These are phyloP conservation scores for Achroia grisella DNA, from an alignment of 1,140 invertebrate genomes.

Conservation along the genomic window DNA sequence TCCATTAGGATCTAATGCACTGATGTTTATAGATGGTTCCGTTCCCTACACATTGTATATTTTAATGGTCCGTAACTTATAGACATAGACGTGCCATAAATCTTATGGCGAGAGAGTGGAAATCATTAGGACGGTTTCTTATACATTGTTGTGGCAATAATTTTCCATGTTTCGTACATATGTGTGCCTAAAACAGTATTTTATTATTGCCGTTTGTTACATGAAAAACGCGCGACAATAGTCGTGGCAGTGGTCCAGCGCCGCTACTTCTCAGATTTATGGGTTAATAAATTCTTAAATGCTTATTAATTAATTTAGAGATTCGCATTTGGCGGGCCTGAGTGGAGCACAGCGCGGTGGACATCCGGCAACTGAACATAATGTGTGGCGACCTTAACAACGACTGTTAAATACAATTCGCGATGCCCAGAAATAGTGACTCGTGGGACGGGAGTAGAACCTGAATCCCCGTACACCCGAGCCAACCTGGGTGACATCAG, in stretches of 20 bases:
- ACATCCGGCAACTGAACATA: constrained; percentile 24
- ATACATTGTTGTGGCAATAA: too few relatives aligned
- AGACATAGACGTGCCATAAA: too few relatives aligned
- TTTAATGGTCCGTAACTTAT: too few relatives aligned
- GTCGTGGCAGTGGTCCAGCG: constrained; percentile 31
- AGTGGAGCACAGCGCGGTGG: constrained; percentile 9
- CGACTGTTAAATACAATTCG: constrained; percentile 48
- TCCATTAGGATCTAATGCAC: too few relatives aligned
- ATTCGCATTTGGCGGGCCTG: constrained; percentile 18
- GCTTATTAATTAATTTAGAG: constrained; percentile 14
- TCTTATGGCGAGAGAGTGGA: too few relatives aligned
- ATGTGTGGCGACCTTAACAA: constrained; percentile 44
- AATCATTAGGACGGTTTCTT: too few relatives aligned
- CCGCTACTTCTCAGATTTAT: constrained; percentile 27
- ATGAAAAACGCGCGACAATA: constrained; percentile 11
- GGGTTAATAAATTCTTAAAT: constrained; percentile 29
- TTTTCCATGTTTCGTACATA: too few relatives aligned
- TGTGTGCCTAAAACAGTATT: too few relatives aligned
- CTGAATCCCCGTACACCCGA: constrained; percentile 24
- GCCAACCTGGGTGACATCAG: constrained; percentile 53
- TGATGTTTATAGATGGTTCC: too few relatives aligned
- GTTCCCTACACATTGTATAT: too few relatives aligned
- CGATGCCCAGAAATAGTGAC: constrained; percentile 24
- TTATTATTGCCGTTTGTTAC: neutral
- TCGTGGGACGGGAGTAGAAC: constrained; percentile 26